Evolutionary conservation across 2,888 invertebrate genomes (phyloP), one percentile per base, ranked within the genome.

Genomic region (Sicus ferrugineus): DNA sequence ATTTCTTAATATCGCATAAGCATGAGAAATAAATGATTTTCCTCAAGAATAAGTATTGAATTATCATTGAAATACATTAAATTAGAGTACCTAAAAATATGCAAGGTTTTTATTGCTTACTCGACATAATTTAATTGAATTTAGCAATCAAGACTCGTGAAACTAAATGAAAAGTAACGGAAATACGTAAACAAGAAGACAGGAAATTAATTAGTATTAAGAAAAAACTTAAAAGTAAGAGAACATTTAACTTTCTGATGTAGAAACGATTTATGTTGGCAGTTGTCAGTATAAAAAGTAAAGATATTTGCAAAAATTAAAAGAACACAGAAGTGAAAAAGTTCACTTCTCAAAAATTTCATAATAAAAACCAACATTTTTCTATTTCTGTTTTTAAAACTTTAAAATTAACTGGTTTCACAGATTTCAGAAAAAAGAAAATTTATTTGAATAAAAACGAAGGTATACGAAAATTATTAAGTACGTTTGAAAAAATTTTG

Each of bases 151-250:
- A 14, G 14, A 28, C 11, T 23, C 23, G 14, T 16, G 28, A 28
- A 21, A 19, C 14, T 19, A 11, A 21, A 26, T n/a, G 26, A 46
- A 46, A 38, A 26, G 78, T 78, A 83, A 82, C 82, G 77, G 82
- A 82, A 80, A 82, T 82, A 82, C 82, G 82, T 82, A 82, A 82
- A 76, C 75, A 73, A 77, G 71, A 75, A 77, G 79, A 75, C 75
- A 74, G 23, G 21, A 61, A 38, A 21, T 38, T 52, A 63, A 67
- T 19, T 56, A 23, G 59, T 19, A 48, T 34, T 62, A 66, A 19
- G 30, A 30, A 48, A 68, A 31, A 67, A 48, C n/a, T n/a, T n/a
- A 58, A 61, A 64, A 46, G 11, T 23, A 19, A 38, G 9, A 28
- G 42, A 11, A 42, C 42, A 19, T 42, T n/a, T 7, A 21, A 23